phyloP scores from a whole-genome alignment of 2,113 vertebrate genomes.

The human (Homo sapiens) region GRCh38 chr13:114010001-114010500 shows the following conservation, averaged over 20 bases:
- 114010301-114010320: not conserved
- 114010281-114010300: not conserved
- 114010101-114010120: not conserved
- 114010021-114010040: not conserved
- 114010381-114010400: not conserved
- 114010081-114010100: not conserved
- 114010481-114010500: not conserved
- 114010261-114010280: not conserved
- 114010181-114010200: not conserved
- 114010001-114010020: not conserved
- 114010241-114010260: too few species aligned
- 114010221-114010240: not conserved
- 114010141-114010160: not conserved
- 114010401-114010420: not conserved
- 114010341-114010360: not conserved
- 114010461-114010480: not conserved
- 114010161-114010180: not conserved
- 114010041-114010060: not conserved
- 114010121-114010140: not conserved
- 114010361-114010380: not conserved
- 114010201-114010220: not conserved
- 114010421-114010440: rapidly evolving
- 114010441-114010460: not conserved
- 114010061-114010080: not conserved
- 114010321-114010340: not conserved